Percentiles rank a stretch among this genome's conserved stretches.
Evolutionary conservation across 1,140 invertebrate species (phyloP).

Genomic region (Neotoxoptera formosana): DNA sequence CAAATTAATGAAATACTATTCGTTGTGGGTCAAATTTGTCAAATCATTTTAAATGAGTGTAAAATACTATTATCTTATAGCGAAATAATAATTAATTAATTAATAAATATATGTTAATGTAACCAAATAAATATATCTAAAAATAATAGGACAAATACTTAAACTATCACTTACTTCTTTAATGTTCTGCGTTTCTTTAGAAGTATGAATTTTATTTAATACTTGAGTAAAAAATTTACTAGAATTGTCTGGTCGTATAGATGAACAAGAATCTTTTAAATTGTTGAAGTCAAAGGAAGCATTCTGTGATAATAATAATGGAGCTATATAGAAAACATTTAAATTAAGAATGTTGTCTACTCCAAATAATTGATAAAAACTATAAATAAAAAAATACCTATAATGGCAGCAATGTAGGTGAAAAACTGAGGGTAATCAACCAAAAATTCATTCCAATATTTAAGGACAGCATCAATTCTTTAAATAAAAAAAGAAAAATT

Average conservation of each 20-base stretch:
- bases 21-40: too few relatives aligned
- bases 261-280: constrained; percentile 47
- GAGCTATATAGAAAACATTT: background rate
- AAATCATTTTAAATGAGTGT: too few relatives aligned
- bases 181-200: constrained; percentile 42
- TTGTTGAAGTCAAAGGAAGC: constrained; percentile 27
- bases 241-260: constrained; percentile 21
- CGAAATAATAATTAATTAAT: too few relatives aligned
- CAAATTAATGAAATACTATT: too few relatives aligned
- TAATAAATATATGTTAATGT: too few relatives aligned
- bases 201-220: constrained; percentile 31
- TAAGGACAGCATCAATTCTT: constrained; percentile 49
- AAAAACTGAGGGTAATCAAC: constrained; percentile 49
- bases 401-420: constrained; percentile 52
- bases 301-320: constrained; percentile 44
- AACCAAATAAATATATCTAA: too few relatives aligned
- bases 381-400: constrained; percentile 15
- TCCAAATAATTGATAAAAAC: background rate
- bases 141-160: background rate
- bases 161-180: constrained; percentile 30
- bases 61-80: too few relatives aligned
- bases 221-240: constrained; percentile 17
- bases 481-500: too few relatives aligned
- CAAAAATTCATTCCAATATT: constrained; percentile 48
- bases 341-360: background rate